Evolutionary conservation across 2,888 invertebrate species (phyloP), one percentile per base, ranked within the genome.

Genomic region (Lycaena phlaeas): DNA sequence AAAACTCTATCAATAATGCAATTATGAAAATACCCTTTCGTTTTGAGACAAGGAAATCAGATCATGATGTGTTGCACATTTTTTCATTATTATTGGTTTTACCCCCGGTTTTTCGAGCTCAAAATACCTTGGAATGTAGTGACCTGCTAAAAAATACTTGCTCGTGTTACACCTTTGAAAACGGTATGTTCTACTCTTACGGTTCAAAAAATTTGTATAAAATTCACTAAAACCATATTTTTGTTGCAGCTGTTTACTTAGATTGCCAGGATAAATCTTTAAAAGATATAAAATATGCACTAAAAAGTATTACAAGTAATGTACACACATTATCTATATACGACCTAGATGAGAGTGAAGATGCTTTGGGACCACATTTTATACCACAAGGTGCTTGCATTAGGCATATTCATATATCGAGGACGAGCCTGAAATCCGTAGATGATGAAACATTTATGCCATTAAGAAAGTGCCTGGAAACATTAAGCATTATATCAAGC

Each of bases 91-190:
- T 81, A 55, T 60, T 79, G 68, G 67, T 76, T 64, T 56, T 79
- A 59, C 73, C 75, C 63, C 59, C 71, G 64, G 49, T 81, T 75
- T 57, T 71, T 68, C 74, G 81, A 81, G 75, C 81, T 74, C 65
- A 84, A 68, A 76, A 76, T 81, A 74, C 76, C 74, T 52, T 79
- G 75, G 78, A 67, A 65, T 93, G 93, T 73, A 91, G 92, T 46
- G 89, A 89, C 66, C 86, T 90, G 63, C 88, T 90, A 59, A 91
- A 89, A 74, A 90, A 91, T 51, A 91, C 91, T 65, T 96, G 96
- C 77, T 93, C 95, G 18, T 96, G 96, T 81, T 95, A 94, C 86
- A 92, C 92, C 69, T 93, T 95, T 74, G 94, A 95, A 77, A 94
- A 95, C 74, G 95, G 89, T 89, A 76, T 87, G 86, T 55, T 4